Base-by-base conservation (phyloP, 1,140 invertebrate species). In the Eufriesea mexicana region DNA sequence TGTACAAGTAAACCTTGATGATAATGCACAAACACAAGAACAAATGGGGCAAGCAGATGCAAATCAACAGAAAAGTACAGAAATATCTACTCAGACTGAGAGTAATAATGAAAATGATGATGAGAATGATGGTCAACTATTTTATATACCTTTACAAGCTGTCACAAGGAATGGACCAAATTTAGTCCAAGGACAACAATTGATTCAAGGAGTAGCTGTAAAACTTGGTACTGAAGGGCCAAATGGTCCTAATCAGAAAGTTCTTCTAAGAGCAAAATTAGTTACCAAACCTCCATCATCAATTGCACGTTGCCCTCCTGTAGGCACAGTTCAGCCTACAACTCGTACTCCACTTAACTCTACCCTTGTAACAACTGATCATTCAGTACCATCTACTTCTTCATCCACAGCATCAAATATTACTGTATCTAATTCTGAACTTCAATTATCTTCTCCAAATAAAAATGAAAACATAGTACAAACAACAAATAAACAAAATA, bases 131-230 rank as follows among this genome's bases (percentile, higher is more conserved):
- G 95, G 95, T 23, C 95, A 96, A 66, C 93, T 96, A n/a, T 97
- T 97, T 91, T 97, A 97, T 81, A 96, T 97, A 90, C 96, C 96
- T 0, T 86, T 96, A 5, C 95, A 96, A 89, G 95, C 95, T 14
- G 94, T 95, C 0, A 94, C 94, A 5, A 92, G 93, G 25, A 94
- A 93, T 20, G 95, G 93, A 0, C 93, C 92, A 35, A 94, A 92
- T 77, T 92, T 94, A 55, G 93, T 85, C 47, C 93, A 91, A 72
- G 92, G 93, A 6, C 93, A 95, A 77, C 94, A 95, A 77, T 85
- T 96, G 35, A 96, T 96, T 77, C 96, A 96, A 85, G 96, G 96
- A 5, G 96, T 96, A 0, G 96, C 96, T 2, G 96, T 96, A 6
- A 96, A 96, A 89, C 90, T 96, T 35, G 96, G 95, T 18, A 95